Base-by-base conservation (phyloP, 1,140 invertebrate species). In the Steinernema feltiae region DNA sequence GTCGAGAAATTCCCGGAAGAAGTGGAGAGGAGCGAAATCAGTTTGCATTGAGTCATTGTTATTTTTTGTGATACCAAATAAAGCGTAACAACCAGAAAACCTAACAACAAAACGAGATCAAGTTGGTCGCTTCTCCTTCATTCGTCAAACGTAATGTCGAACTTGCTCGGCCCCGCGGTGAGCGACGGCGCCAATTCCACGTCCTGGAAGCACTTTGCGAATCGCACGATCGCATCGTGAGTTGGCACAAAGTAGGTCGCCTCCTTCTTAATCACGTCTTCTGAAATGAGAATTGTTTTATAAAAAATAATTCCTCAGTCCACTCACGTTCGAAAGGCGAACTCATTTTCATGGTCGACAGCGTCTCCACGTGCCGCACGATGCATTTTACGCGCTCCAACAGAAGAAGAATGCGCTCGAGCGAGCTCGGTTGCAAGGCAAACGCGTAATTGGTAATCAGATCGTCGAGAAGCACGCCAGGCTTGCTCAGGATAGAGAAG, bases 391-490 rank as follows among this genome's bases (percentile, higher is more conserved):
- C n/a, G 2, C 41, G 18, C 29, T 73, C 78, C 3, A 78, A 72
- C 1, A 78, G 32, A 3, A 17, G 1, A 18, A 78, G 17, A 73
- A 78, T 30, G 1, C 27, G 29, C 29, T 35, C 27, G 7, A 73
- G 3, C 21, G 30, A 27, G 48, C 70, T 32, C 30, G 74, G 73
- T 32, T 80, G 79, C 35, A 80, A 30, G 1, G 75, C 79, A 29
- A 80, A 76, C 18, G 76, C 78, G 48, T 63, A 80, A 1, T 48
- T 70, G 46, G 69, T 27, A 0, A 69, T 69, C 70, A 80, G 76
- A 32, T 76, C 78, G 24, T 77, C 48, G 48, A 80, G 30, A 21
- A 48, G 24, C 1, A 80, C 48, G 53, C 78, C 79, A 1, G 79
- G 32, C 24, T 77, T 76, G 31, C 35, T 74, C 3, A 80, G 30